These are phyloP conservation scores for Pithys albifrons DNA, from an alignment of 2,113 vertebrate species.

Conservation along the genomic window DNA sequence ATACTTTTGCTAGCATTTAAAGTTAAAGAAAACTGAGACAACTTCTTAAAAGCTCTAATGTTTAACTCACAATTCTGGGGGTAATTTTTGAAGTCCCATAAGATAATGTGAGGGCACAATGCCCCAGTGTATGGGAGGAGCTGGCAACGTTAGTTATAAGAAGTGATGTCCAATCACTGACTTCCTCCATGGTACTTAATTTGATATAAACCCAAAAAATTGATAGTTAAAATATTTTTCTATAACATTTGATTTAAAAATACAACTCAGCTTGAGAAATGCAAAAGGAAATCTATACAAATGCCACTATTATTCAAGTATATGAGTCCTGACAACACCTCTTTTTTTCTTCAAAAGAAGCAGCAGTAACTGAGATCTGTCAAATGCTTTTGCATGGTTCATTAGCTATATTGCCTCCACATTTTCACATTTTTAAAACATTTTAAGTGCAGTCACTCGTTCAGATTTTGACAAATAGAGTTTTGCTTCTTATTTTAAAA, in stretches of 20 bases:
- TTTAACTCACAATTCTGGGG: not conserved
- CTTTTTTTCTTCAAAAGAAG: constrained; percentile 10
- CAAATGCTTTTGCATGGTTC: constrained; percentile 44
- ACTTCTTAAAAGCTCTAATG: not conserved
- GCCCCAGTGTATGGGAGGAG: not conserved
- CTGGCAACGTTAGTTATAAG: not conserved
- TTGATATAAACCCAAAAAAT: not conserved
- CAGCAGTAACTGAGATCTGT: constrained; percentile 25
- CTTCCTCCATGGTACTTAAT: not conserved
- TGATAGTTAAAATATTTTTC: not conserved
- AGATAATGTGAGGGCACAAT: not conserved
- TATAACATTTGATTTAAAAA: not conserved
- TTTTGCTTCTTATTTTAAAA: constrained; percentile 44
- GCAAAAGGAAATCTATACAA: not conserved
- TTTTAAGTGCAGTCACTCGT: constrained; percentile 40
- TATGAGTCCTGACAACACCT: constrained; percentile 31
- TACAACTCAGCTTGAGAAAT: not conserved
- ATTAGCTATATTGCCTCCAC: constrained; percentile 62
- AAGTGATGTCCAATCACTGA: not conserved
- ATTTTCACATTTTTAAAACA: constrained; percentile 35
- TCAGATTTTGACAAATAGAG: constrained; percentile 36
- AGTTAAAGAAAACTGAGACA: not conserved
- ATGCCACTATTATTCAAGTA: constrained; percentile 13
- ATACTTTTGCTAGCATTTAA: not conserved
- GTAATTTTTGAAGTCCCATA: not conserved